A percentile compares a stretch with the other conserved stretches of the same genome.
Conservation (phyloP, 2,113 vertebrate species). For the Ia io region DNA sequence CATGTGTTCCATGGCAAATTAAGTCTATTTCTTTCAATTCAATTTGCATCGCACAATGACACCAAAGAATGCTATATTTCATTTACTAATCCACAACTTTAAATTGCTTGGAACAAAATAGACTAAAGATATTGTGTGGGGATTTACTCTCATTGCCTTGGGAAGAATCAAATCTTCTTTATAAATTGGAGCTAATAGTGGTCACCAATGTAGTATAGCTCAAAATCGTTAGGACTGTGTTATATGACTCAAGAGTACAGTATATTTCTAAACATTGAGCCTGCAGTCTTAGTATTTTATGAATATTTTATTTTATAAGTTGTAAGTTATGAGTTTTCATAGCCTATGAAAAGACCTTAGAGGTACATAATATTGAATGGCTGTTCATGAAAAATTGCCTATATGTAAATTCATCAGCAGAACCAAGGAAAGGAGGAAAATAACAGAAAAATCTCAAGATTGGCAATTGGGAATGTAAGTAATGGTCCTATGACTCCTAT, state of each 20-base stretch:
- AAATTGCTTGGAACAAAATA: conserved; percentile 44
- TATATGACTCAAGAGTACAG: conserved; percentile 65
- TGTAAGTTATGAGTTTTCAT: conserved; percentile 64
- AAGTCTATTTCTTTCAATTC: conserved; percentile 26
- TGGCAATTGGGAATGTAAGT: background rate
- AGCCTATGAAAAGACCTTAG: conserved; percentile 46
- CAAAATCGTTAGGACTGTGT: conserved; percentile 40
- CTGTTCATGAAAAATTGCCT: conserved; percentile 32
- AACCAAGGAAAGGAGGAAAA: background rate
- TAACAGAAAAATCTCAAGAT: background rate
- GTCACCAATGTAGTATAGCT: conserved; percentile 38
- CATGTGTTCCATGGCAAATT: background rate
- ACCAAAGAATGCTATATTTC: background rate
- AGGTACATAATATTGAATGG: conserved; percentile 49
- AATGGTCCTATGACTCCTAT: background rate
- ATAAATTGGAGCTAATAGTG: conserved; percentile 67
- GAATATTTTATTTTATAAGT: conserved; percentile 62
- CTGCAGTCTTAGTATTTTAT: conserved; percentile 65
- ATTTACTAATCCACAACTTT: conserved; percentile 27
- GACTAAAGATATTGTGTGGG: conserved; percentile 38
- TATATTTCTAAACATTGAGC: conserved; percentile 67
- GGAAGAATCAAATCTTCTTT: conserved; percentile 64
- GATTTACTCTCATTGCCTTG: conserved; percentile 55
- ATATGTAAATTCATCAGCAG: conserved; percentile 34
- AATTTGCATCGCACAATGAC: background rate